Base-by-base conservation (phyloP, 2,113 vertebrate genomes). In the Falcunculus frontatus region DNA sequence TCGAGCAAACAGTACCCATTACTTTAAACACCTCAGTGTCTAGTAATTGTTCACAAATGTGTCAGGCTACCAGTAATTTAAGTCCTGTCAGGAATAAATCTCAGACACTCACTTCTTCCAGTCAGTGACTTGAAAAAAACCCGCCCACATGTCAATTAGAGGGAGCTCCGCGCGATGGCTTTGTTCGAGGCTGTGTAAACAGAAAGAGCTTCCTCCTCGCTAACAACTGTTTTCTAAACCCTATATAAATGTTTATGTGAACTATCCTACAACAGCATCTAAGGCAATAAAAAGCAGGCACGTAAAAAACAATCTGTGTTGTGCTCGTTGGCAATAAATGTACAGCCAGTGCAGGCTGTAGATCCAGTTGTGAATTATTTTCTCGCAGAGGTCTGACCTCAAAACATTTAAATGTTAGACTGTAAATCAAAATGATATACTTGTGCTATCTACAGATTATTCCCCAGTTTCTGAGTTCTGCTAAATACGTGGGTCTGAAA, bases 61-160 rank as follows among this genome's bases (percentile, higher is more conserved):
- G 97, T 97, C 96, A 98, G 95, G 97, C 98, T 97, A 97, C 97
- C 93, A 97, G 97, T 98, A 98, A 98, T 98, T 98, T 97, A 95
- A 97, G 98, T 98, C 98, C 97, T 97, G 97, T 98, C 98, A 98
- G 96, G 97, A 97, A 97, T 96, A 97, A 98, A 98, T 97, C 97
- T 97, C 97, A 98, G 96, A 97, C 73, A 97, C 97, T 94, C 97
- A 97, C 97, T 98, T 97, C 97, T 98, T 99, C 98, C 97, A 98
- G 98, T 97, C 97, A 97, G 97, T 98, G 98, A 98, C 98, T 98
- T 98, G 98, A 98, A 97, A 97, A 97, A 98, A 98, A 96, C 98
- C 97, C 98, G 92, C 98, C 98, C 98, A 98, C 98, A 97, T 97
- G 97, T 98, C 98, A 98, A 98, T 98, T 98, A 98, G 98, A 93